Evolutionary conservation across 1,140 invertebrate species (phyloP).

Genomic region (Druon quercuslanigerum): DNA sequence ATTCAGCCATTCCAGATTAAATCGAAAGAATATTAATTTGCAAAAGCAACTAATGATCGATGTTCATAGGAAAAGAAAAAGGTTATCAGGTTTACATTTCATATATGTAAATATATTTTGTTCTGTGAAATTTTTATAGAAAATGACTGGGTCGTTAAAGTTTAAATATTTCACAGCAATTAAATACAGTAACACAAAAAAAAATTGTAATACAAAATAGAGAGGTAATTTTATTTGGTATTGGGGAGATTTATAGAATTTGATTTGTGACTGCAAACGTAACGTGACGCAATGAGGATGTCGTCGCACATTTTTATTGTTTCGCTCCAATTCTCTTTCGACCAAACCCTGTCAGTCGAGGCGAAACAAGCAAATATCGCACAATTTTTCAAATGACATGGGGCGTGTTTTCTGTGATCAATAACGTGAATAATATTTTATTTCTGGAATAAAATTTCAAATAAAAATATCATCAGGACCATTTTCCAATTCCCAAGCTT

Average conservation of each 20-base stretch:
- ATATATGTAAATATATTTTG: too few species aligned
- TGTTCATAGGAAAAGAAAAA: too few species aligned
- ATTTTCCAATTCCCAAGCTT: too few species aligned
- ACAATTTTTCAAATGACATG: conserved; percentile 19
- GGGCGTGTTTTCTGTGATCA: conserved; percentile 11
- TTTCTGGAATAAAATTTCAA: too few species aligned
- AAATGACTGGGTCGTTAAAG: neutral
- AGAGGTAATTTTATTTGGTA: conserved; percentile 14
- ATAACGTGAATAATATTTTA: neutral
- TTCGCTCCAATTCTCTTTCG: conserved; percentile 50
- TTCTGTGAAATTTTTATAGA: neutral
- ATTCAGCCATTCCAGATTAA: too few species aligned
- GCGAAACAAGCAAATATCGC: conserved; percentile 21
- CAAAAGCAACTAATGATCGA: too few species aligned
- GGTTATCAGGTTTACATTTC: too few species aligned
- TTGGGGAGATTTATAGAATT: conserved; percentile 1
- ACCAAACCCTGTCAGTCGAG: conserved; percentile 31
- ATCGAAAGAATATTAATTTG: too few species aligned
- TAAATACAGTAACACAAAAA: neutral
- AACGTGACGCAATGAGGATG: conserved; percentile 21
- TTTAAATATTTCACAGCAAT: neutral
- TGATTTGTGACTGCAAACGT: conserved; percentile 23
- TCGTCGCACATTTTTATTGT: conserved; percentile 44
- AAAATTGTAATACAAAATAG: neutral
- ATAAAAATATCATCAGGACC: too few species aligned